Conservation (phyloP, 2,113 vertebrate genomes). For the Syngnathus floridae region DNA sequence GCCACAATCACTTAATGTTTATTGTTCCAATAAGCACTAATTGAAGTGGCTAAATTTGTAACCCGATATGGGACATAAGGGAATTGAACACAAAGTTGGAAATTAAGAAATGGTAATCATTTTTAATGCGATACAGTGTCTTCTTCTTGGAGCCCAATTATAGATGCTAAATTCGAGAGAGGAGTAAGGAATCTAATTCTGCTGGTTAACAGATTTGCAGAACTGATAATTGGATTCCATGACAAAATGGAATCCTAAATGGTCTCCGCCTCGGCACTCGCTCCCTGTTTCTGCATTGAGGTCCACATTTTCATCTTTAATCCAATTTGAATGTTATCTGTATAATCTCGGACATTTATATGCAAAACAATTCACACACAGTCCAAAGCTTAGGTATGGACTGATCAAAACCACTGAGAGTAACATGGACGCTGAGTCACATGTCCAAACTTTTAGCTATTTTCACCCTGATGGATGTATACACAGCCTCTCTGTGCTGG, state of each 20-base stretch:
- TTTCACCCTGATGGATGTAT: conserved; percentile 31
- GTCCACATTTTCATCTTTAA: not conserved
- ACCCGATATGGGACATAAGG: conserved; percentile 22
- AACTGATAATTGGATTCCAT: conserved; percentile 28
- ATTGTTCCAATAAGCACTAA: conserved; percentile 34
- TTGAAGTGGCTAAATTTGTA: conserved; percentile 43
- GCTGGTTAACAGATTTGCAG: conserved; percentile 25
- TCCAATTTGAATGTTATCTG: not conserved
- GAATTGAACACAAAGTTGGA: conserved; percentile 28
- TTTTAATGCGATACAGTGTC: conserved; percentile 36
- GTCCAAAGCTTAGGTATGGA: not conserved
- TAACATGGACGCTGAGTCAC: not conserved
- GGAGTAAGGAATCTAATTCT: conserved; percentile 8
- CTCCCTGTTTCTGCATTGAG: conserved; percentile 6
- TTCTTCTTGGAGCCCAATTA: conserved; percentile 34
- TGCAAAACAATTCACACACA: not conserved
- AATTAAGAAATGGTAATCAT: conserved; percentile 35
- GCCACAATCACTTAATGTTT: conserved; percentile 25
- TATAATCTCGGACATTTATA: not conserved
- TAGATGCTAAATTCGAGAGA: conserved; percentile 8
- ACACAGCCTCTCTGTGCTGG: conserved; percentile 31
- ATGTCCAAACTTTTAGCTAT: conserved; percentile 25
- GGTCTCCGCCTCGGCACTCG: conserved; percentile 15
- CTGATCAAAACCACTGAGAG: not conserved
- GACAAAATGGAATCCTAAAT: conserved; percentile 32